Base-by-base conservation (phyloP, 1,140 invertebrate species). In the Agraylea sexmaculata region DNA sequence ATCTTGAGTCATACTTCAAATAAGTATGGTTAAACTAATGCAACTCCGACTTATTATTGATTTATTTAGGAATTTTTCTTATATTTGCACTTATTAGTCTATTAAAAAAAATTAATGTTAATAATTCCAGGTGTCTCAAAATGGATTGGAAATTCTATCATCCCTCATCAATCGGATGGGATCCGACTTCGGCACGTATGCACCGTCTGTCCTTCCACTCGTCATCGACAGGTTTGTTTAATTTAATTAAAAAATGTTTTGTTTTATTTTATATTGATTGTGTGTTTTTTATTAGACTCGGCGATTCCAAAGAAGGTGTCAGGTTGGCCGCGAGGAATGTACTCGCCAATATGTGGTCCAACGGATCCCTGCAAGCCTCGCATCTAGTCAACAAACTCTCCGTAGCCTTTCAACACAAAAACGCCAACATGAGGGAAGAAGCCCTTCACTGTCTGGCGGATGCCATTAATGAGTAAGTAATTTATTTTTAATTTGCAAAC, bases 131-230 rank as follows among this genome's bases (percentile, higher is more conserved):
- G 85, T 93, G 31, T 84, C 87, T 20, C 80, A 91, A 60, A 87
- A 88, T 71, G 90, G 87, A 4, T 64, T 95, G 45, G 89, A 94
- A 57, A 76, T 87, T 40, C 70, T 93, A 49, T 79, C 80, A 44
- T 79, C 80, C 53, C 69, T 95, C 39, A 79, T 87, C 16, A 83
- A 88, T 58, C 70, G 86, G 37, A 77, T 94, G 74, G 86, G 80
- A 38, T 75, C 78, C 42, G 85, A 92, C 57, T 94, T 94, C 60
- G 79, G 78, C 54, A 81, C 79, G 20, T 90, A 88, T 60, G 76
- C 91, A 51, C 79, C 83, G 30, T 84, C 80, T 18, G 84, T 92
- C 29, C 64, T 93, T 46, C 83, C 87, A 3, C 75, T 83, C 54
- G 80, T 86, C 40, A 81, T 93, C 43, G 90, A 95, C 65, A 75